Evolutionary conservation across 2,797 vertebrate genomes (phyloP).

Genomic region (Sebastes taczanowskii): DNA sequence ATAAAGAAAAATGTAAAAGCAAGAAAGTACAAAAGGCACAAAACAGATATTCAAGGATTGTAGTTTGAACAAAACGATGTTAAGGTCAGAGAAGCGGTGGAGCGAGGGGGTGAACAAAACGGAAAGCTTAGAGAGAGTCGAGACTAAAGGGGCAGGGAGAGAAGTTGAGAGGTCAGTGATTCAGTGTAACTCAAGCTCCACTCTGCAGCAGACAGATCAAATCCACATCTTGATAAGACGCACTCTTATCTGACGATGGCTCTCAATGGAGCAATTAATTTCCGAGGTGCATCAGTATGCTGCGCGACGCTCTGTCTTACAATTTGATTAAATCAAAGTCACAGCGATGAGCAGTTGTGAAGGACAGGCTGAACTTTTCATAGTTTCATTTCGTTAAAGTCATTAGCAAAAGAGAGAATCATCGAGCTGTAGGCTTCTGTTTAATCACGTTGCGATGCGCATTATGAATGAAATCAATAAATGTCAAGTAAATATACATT

Average conservation of each 20-base stretch:
- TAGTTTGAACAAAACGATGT: constrained; percentile 23
- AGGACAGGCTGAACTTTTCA: constrained; percentile 74
- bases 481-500: neutral
- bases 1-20: constrained; percentile 13
- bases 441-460: constrained; percentile 11
- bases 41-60: neutral
- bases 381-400: constrained; percentile 60
- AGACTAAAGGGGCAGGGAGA: constrained; percentile 27
- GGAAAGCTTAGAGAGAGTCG: neutral
- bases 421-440: constrained; percentile 8
- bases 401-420: constrained; percentile 46
- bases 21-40: neutral
- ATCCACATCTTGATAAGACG: constrained; percentile 69
- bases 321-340: constrained; percentile 79
- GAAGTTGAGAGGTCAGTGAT: constrained; percentile 72
- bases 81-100: constrained; percentile 5
- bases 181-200: constrained; percentile 49
- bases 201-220: constrained; percentile 62
- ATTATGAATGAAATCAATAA: constrained; percentile 30
- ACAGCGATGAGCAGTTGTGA: constrained; percentile 63
- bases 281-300: constrained; percentile 71
- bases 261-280: constrained; percentile 72
- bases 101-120: neutral
- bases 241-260: constrained; percentile 67
- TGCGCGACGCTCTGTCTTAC: constrained; percentile 41